phyloP scores from a whole-genome alignment of 2,888 invertebrate species.

The Hirtodrosophila confusa region DNA sequence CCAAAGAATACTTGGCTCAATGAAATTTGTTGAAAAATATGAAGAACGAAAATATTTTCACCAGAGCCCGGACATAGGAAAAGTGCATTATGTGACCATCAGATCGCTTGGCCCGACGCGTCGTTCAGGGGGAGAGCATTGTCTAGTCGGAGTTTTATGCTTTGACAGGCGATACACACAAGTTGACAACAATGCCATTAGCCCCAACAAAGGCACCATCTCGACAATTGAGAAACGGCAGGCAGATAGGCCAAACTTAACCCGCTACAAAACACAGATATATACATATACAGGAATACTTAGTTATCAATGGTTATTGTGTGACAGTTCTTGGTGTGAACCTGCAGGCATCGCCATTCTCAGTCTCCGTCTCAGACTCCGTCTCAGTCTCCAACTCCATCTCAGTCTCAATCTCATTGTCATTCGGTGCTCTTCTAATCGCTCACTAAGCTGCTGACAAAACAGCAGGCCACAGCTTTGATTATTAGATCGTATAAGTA shows the following conservation, averaged over 20 bases:
- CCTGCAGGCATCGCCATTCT: conserved; percentile 48
- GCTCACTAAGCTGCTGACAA: conserved; percentile 60
- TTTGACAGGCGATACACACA: conserved; percentile 67
- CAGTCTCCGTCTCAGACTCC: conserved; percentile 37
- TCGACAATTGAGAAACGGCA: conserved; percentile 63
- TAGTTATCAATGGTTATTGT: conserved; percentile 60
- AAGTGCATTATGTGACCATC: conserved; percentile 63
- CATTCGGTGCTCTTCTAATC: conserved; percentile 59
- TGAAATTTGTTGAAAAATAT: conserved; percentile 74
- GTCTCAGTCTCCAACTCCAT: too few species aligned
- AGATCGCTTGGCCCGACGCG: conserved; percentile 4
- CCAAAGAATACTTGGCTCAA: conserved; percentile 50
- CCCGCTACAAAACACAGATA: not conserved
- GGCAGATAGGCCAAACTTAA: conserved; percentile 14
- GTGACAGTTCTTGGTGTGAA: conserved; percentile 62
- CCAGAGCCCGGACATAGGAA: conserved; percentile 46
- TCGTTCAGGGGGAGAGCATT: conserved; percentile 37
- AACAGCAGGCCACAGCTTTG: conserved; percentile 41
- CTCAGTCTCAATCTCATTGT: conserved; percentile 30
- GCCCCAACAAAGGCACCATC: conserved; percentile 60
- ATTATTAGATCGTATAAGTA: conserved; percentile 54
- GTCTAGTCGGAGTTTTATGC: conserved; percentile 62
- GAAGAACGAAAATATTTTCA: conserved; percentile 63
- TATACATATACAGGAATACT: conserved; percentile 13
- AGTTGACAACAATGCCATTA: conserved; percentile 74